Percentiles rank a stretch among this genome's conserved stretches.
Evolutionary conservation across 2,113 vertebrate genomes (phyloP).

Genomic region (Petroica traversi): DNA sequence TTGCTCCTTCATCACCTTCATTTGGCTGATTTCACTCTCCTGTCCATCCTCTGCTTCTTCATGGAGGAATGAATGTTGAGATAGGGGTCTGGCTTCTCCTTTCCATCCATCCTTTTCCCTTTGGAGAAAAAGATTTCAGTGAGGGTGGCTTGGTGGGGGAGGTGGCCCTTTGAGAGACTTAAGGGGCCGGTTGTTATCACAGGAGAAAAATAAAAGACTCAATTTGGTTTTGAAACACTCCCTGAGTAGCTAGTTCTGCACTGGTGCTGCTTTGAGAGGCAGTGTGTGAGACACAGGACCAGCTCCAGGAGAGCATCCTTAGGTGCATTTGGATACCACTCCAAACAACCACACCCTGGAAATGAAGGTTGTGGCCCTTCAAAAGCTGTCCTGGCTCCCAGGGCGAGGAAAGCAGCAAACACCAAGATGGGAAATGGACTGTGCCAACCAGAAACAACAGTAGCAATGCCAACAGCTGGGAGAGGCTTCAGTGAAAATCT

Average conservation of each 20-base stretch:
- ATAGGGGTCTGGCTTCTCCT: background rate
- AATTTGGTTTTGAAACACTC: background rate
- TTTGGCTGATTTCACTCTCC: background rate
- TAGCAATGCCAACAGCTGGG: background rate
- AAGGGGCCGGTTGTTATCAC: background rate
- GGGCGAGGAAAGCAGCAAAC: background rate
- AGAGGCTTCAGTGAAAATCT: background rate
- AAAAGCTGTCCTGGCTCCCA: background rate
- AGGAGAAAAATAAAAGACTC: background rate
- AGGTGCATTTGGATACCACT: rapidly evolving
- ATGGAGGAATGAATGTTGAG: background rate
- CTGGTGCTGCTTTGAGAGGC: background rate
- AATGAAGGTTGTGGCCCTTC: rapidly evolving
- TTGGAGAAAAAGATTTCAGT: background rate
- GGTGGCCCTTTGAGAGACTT: background rate
- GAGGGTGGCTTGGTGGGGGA: rapidly evolving
- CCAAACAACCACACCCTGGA: rapidly evolving
- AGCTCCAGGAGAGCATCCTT: background rate
- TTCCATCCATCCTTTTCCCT: background rate
- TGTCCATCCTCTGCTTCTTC: background rate
- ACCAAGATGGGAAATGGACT: background rate
- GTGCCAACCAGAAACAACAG: background rate
- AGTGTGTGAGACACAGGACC: rapidly evolving
- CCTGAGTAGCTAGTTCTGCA: background rate
- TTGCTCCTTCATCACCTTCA: background rate